A percentile compares a stretch with the other conserved stretches of the same genome.
Conservation (phyloP, 2,797 vertebrate genomes). For the Perdix hodgsoniae region DNA sequence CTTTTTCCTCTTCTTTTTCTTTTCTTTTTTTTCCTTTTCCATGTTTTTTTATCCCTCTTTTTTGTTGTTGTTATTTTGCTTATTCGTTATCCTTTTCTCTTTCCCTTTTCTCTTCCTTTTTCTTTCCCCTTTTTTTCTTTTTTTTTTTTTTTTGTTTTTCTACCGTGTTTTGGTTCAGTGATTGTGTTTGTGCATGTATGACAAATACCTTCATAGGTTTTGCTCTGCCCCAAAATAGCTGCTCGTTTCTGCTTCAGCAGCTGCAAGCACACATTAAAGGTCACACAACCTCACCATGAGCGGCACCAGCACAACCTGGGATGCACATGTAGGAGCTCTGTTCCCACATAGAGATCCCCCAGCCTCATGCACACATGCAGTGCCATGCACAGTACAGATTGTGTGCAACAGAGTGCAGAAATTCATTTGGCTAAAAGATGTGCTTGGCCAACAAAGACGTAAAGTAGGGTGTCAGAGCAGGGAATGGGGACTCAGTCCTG, state of each 20-base stretch:
- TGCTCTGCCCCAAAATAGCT: background rate
- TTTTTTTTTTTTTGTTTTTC: too few species aligned
- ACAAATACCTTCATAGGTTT: background rate
- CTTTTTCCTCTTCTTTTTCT: accelerated
- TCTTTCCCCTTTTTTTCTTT: too few species aligned
- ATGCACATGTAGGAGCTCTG: background rate
- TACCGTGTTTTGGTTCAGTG: accelerated
- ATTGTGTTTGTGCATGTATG: accelerated
- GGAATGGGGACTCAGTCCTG: background rate
- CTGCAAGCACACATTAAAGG: accelerated
- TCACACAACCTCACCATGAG: background rate
- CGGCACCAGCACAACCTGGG: accelerated
- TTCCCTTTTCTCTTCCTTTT: too few species aligned
- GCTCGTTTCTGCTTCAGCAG: background rate
- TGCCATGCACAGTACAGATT: accelerated
- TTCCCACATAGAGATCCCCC: background rate
- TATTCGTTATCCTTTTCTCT: accelerated
- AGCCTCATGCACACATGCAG: background rate
- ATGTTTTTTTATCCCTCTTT: accelerated
- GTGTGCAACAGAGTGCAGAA: accelerated
- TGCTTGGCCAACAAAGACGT: accelerated
- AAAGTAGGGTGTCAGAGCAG: background rate
- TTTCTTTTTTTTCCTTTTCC: too few species aligned
- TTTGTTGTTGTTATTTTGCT: too few species aligned
- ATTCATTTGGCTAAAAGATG: background rate